Base-by-base conservation (phyloP, 2,888 invertebrate species). In the Clitarchus hookeri region DNA sequence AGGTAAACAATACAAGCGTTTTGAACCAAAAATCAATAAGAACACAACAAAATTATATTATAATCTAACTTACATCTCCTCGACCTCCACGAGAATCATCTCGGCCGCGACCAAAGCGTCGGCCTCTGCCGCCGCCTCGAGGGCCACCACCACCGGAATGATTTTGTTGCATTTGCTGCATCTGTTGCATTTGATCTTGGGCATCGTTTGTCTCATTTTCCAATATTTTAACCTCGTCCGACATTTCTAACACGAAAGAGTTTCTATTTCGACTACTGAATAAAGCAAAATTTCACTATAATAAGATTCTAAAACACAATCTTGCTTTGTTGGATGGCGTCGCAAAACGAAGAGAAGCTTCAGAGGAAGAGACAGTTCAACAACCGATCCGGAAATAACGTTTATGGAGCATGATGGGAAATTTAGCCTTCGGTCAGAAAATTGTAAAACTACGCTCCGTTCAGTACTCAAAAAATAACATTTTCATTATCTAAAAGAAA, bases 101-200 rank as follows among this genome's bases (percentile, higher is more conserved):
- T 84, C 87, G 53, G 36, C 54, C 53, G 12, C 87, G 44, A 23
- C 86, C 85, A 44, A 86, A 86, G 0, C 53, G 85, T 3, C 86
- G 86, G 27, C 87, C 87, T n/a, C 86, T 27, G 77, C 26, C 53
- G 26, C 87, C 84, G 36, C 85, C 84, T n/a, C 86, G 87, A 11
- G 83, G 84, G 13, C 85, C 85, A 23, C 87, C 86, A n/a, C 86
- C 85, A n/a, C 86, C 85, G 26, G 84, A 65, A 85, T 87, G 87
- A 84, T 80, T 84, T 23, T 65, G 65, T 65, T 65, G 65, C 65
- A 65, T 65, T n/a, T 65, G 65, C 48, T 80, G 80, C 65, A 36
- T 36, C n/a, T 65, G 65, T 65, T 65, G 65, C 65, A 65, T 65
- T n/a, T 65, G 65, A 65, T 84, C 85, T 36, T 85, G 84, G 13